These are phyloP conservation scores for Cheirogaleus medius DNA, from an alignment of 2,113 vertebrate species.

Conservation along the genomic window DNA sequence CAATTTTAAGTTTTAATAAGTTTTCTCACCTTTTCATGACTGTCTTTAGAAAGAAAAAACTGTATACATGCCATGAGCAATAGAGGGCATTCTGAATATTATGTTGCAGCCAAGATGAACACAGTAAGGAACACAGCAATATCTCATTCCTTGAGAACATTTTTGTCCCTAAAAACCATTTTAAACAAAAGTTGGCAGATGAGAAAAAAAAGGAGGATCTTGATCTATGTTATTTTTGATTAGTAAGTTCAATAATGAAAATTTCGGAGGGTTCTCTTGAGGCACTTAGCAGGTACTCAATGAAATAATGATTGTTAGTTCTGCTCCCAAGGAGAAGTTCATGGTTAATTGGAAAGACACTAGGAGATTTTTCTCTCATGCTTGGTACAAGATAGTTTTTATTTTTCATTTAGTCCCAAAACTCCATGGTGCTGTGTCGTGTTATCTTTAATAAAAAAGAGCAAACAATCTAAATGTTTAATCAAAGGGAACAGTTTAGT, in stretches of 20 bases:
- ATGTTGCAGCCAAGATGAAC: not conserved
- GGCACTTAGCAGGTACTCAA: not conserved
- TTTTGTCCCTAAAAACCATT: not conserved
- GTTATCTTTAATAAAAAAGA: conserved; percentile 24
- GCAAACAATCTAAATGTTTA: not conserved
- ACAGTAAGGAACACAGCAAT: not conserved
- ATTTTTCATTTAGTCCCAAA: not conserved
- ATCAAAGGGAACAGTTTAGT: not conserved
- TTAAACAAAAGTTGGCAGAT: not conserved
- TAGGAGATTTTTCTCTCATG: not conserved
- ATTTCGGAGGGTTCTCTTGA: not conserved
- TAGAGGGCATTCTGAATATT: not conserved
- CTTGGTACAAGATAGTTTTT: not conserved
- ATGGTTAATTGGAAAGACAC: not conserved
- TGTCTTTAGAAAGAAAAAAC: not conserved
- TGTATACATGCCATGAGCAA: not conserved
- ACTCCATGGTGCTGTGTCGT: not conserved
- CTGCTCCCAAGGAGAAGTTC: not conserved
- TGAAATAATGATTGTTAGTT: not conserved
- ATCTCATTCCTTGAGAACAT: not conserved
- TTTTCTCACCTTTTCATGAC: not conserved
- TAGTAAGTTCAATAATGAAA: not conserved
- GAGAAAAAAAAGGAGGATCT: not conserved
- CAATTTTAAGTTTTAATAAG: conserved; percentile 21
- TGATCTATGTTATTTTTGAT: not conserved